Evolutionary conservation across 2,113 vertebrate genomes (phyloP).

Genomic region (Octodon degus): DNA sequence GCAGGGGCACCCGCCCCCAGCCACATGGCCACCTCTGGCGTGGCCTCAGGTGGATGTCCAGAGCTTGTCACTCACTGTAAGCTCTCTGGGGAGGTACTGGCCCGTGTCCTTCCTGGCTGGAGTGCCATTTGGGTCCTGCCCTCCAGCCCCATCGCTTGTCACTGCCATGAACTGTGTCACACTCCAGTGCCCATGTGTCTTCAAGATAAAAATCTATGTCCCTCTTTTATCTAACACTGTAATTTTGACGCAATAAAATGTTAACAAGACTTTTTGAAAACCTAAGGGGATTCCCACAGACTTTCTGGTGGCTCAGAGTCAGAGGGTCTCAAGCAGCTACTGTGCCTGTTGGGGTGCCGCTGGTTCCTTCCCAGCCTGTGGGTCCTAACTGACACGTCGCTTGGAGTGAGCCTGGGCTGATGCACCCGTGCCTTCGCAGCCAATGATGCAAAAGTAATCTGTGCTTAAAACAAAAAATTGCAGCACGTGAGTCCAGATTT

Average conservation of each 20-base stretch:
- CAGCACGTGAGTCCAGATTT: slow-evolving; percentile 61
- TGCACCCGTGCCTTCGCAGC: background rate
- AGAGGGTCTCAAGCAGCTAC: background rate
- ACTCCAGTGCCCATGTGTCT: background rate
- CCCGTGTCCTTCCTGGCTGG: background rate
- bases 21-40: background rate
- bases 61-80: background rate
- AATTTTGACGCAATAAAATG: background rate
- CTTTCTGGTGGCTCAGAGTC: background rate
- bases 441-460: slow-evolving; percentile 73
- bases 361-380: background rate
- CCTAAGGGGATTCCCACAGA: background rate
- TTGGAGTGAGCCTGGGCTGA: background rate
- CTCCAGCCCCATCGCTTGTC: background rate
- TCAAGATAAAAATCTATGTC: background rate
- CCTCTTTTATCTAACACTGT: background rate
- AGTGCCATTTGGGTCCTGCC: background rate
- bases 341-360: background rate
- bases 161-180: background rate
- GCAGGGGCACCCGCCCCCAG: background rate
- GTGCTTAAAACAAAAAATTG: slow-evolving; percentile 61
- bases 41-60: background rate
- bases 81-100: background rate
- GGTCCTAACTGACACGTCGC: background rate
- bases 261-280: background rate